Evolutionary conservation across 2,797 vertebrate species (phyloP).

Genomic region (Gymnoscopelus microlampas): DNA sequence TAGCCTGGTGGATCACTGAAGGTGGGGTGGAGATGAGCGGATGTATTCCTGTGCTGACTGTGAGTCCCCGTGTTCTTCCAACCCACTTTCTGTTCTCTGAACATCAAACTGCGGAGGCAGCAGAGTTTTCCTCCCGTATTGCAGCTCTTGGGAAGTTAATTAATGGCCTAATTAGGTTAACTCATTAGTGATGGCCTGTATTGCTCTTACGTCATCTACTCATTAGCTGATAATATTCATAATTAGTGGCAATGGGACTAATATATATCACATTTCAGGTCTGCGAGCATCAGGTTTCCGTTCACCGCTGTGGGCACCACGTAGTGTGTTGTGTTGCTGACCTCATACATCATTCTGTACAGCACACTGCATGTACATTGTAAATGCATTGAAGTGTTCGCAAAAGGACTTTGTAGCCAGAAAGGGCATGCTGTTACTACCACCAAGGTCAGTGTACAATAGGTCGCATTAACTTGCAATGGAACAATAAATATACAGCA

Average conservation of each 20-base stretch:
- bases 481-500: conserved; percentile 36
- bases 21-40: conserved; percentile 15
- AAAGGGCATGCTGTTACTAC: not conserved
- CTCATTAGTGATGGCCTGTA: conserved; percentile 71
- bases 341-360: conserved; percentile 33
- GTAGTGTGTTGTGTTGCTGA: conserved; percentile 35
- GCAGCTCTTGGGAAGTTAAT: conserved; percentile 68
- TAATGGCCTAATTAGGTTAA: conserved; percentile 75
- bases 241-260: conserved; percentile 68
- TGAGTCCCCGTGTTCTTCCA: not conserved
- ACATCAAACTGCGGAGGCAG: conserved; percentile 57
- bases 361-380: no score
- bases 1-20: not conserved
- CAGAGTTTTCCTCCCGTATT: conserved; percentile 46
- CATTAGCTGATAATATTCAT: conserved; percentile 76
- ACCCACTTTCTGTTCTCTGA: conserved; percentile 31
- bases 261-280: conserved; percentile 50
- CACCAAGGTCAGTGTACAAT: conserved; percentile 16
- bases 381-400: conserved; percentile 27
- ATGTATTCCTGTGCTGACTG: conserved; percentile 3
- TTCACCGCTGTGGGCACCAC: conserved; percentile 13
- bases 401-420: not conserved
- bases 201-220: conserved; percentile 75
- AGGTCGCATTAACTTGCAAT: conserved; percentile 17
- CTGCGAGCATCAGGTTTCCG: conserved; percentile 31